phyloP scores from a whole-genome alignment of 2,797 vertebrate genomes.

The Pseudochirops corinnae region DNA sequence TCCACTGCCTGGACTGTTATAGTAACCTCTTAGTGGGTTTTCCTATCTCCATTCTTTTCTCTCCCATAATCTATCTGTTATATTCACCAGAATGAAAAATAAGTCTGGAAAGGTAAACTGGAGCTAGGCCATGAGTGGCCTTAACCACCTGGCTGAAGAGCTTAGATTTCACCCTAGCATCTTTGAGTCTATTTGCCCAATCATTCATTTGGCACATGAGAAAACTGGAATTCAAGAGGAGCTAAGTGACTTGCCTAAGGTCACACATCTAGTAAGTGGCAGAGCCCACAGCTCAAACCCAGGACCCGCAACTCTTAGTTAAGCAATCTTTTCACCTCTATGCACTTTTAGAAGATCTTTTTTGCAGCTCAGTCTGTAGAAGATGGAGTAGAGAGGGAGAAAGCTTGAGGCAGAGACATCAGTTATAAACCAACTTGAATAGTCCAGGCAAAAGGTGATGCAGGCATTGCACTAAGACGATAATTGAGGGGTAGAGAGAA shows the following conservation, averaged over 20 bases:
- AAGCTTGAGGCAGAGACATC: constrained; percentile 2
- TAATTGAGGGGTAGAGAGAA: constrained; percentile 3
- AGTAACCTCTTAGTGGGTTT: too few relatives aligned
- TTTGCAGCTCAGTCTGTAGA: constrained; percentile 32
- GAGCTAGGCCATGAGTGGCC: too few relatives aligned
- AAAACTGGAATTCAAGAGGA: constrained; percentile 16
- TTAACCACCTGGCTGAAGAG: too few relatives aligned
- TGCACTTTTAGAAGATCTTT: constrained; percentile 45
- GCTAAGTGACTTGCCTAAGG: constrained; percentile 26
- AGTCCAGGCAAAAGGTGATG: background rate
- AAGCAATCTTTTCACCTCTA: constrained; percentile 7
- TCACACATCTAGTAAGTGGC: background rate
- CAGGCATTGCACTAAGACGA: background rate
- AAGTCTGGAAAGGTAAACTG: too few relatives aligned
- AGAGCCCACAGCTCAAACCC: constrained; percentile 27
- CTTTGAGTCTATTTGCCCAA: constrained; percentile 3
- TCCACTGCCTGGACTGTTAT: too few relatives aligned
- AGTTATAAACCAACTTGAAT: constrained; percentile 39
- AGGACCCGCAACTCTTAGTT: background rate
- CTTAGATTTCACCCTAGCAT: constrained; percentile 17
- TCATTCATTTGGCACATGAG: constrained; percentile 43
- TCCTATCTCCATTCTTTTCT: too few relatives aligned
- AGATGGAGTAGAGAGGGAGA: constrained; percentile 1
- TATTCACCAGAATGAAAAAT: too few relatives aligned
- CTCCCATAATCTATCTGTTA: too few relatives aligned